Conservation (phyloP, 2,888 invertebrate genomes). For the Lucinisca nassula region DNA sequence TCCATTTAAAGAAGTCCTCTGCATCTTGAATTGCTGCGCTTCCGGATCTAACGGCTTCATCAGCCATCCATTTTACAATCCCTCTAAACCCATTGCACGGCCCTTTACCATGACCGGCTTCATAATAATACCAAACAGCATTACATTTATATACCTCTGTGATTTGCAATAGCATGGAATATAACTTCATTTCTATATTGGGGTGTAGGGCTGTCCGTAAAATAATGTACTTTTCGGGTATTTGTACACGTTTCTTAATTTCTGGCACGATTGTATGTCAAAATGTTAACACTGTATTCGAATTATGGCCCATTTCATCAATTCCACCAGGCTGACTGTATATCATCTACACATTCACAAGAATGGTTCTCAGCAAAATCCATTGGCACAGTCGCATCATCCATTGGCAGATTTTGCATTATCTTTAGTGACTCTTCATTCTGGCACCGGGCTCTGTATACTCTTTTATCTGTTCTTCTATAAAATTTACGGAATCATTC, state of each 20-base stretch:
- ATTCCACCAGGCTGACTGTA: constrained; percentile 36
- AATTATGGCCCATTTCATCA: not conserved
- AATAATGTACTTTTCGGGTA: constrained; percentile 29
- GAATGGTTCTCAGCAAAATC: constrained; percentile 34
- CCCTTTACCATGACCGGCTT: constrained; percentile 20
- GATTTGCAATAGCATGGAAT: not conserved
- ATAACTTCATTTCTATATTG: constrained; percentile 42
- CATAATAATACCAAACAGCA: constrained; percentile 10
- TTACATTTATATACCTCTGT: not conserved
- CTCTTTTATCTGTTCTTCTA: not conserved
- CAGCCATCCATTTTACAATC: constrained; percentile 36
- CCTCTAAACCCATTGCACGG: constrained; percentile 8
- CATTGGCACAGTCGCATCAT: constrained; percentile 18
- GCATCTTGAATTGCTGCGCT: constrained; percentile 42
- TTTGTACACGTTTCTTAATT: constrained; percentile 24
- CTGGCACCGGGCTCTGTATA: constrained; percentile 12
- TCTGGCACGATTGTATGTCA: constrained; percentile 25
- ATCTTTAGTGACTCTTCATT: constrained; percentile 12
- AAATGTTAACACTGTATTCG: not conserved
- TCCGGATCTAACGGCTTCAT: constrained; percentile 39
- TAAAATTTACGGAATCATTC: not conserved
- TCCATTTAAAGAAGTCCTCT: constrained; percentile 42
- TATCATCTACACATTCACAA: constrained; percentile 6
- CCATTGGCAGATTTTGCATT: constrained; percentile 16
- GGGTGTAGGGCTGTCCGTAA: constrained; percentile 30